phyloP scores from a whole-genome alignment of 1,140 invertebrate species.

The Chlorops oryzae region DNA sequence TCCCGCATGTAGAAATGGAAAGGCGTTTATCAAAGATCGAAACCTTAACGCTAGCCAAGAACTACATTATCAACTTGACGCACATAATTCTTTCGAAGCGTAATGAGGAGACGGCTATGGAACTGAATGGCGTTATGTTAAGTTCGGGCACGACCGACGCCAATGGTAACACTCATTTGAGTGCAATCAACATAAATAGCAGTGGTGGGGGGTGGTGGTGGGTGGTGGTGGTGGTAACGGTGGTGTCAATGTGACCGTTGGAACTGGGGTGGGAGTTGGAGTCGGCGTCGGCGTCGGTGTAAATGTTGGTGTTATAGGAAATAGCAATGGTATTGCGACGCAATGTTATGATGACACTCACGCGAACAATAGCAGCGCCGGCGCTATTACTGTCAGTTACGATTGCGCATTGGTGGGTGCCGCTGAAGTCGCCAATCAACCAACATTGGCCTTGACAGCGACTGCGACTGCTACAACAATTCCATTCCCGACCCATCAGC shows the following conservation, averaged over 20 bases:
- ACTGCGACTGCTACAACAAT: conserved; percentile 29
- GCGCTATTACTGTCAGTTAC: conserved; percentile 18
- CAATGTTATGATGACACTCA: conserved; percentile 19
- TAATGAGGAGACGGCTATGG: conserved; percentile 45
- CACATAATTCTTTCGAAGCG: conserved; percentile 65
- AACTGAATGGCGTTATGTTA: conserved; percentile 29
- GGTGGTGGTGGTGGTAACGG: not conserved
- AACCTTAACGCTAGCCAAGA: conserved; percentile 79
- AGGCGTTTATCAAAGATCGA: conserved; percentile 81
- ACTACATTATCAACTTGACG: conserved; percentile 85
- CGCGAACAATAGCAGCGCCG: conserved; percentile 13
- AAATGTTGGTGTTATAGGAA: not conserved
- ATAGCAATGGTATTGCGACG: conserved; percentile 21
- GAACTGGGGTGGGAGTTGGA: conserved; percentile 1
- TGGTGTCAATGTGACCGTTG: not conserved
- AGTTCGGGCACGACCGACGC: conserved; percentile 2
- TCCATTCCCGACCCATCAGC: conserved; percentile 19
- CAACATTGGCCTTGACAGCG: conserved; percentile 25
- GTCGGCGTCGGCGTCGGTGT: conserved; percentile 9
- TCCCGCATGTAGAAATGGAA: conserved; percentile 81
- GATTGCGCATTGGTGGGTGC: conserved; percentile 36
- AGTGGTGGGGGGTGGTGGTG: not conserved
- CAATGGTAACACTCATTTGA: no score
- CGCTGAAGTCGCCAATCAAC: conserved; percentile 19
- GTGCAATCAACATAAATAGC: no score